A percentile compares a stretch with the other conserved stretches of the same genome.
phyloP scores from a whole-genome alignment of 2,113 vertebrate genomes.

The Syrmaticus mikado region DNA sequence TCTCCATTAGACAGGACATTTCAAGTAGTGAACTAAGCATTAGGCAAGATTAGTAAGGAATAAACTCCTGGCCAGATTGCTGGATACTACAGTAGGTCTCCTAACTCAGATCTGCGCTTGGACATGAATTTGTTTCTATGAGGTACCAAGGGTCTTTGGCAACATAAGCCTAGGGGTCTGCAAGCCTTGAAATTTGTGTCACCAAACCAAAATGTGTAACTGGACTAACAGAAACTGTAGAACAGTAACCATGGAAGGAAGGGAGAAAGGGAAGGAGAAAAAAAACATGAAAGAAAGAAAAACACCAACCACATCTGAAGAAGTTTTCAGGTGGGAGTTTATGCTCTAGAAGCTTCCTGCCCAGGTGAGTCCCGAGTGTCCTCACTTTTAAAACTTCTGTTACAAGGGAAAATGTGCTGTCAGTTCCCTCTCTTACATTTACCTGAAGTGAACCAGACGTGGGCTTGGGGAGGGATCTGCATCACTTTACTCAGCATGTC shows the following conservation, averaged over 20 bases:
- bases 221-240: background rate
- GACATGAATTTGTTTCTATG: background rate
- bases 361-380: background rate
- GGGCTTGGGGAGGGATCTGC: background rate
- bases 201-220: background rate
- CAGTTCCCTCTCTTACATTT: background rate
- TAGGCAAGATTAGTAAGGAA: background rate
- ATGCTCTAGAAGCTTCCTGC: background rate
- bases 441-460: fast-evolving
- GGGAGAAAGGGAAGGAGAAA: background rate
- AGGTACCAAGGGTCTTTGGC: background rate
- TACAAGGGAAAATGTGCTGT: background rate
- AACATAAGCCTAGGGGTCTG: background rate
- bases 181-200: background rate
- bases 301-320: background rate
- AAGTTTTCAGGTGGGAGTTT: background rate
- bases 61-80: background rate
- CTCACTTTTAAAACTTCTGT: background rate
- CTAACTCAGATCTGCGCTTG: background rate
- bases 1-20: background rate
- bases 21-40: background rate
- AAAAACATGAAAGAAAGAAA: background rate
- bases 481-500: background rate
- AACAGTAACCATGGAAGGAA: background rate
- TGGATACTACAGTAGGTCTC: background rate